A percentile compares a stretch with the other conserved stretches of the same genome.
phyloP scores from a whole-genome alignment of 2,888 invertebrate genomes.

The Beris chalybata region DNA sequence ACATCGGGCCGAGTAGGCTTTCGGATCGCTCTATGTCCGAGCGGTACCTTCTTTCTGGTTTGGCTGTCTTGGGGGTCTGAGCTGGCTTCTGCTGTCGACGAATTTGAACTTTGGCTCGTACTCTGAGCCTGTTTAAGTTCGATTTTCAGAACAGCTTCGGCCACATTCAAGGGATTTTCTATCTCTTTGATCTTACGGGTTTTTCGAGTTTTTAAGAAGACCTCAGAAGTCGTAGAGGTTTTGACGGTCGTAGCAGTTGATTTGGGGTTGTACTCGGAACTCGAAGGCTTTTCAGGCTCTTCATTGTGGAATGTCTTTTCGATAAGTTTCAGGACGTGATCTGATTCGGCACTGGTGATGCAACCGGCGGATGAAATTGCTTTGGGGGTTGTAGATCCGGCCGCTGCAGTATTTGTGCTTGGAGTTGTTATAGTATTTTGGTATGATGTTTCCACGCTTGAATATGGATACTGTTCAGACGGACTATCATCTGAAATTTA shows the following conservation, averaged over 20 bases:
- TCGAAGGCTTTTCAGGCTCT: not conserved
- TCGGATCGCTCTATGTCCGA: no score
- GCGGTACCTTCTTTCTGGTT: not conserved
- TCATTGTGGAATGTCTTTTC: constrained; percentile 34
- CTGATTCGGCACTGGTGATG: constrained; percentile 37
- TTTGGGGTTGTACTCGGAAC: not conserved
- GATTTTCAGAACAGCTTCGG: constrained; percentile 13
- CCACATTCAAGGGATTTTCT: not conserved
- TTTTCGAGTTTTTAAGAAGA: constrained; percentile 22
- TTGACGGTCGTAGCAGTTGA: not conserved
- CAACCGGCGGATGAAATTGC: constrained; percentile 18
- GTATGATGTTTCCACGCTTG: constrained; percentile 22
- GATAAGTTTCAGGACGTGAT: constrained; percentile 35
- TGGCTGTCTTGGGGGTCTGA: constrained; percentile 1
- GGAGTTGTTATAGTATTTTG: constrained; percentile 33
- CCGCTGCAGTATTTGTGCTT: constrained; percentile 33
- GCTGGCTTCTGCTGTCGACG: constrained; percentile 18
- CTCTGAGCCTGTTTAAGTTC: constrained; percentile 5
- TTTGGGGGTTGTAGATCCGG: constrained; percentile 30
- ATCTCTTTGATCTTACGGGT: constrained; percentile 1
- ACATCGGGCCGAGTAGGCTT: constrained; percentile 7
- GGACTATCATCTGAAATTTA: constrained; percentile 25
- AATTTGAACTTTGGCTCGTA: constrained; percentile 10
- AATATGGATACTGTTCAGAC: constrained; percentile 28
- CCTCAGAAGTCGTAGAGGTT: constrained; percentile 5